Evolutionary conservation across 2,888 invertebrate genomes (phyloP).

Genomic region (Limnephilus lunatus): DNA sequence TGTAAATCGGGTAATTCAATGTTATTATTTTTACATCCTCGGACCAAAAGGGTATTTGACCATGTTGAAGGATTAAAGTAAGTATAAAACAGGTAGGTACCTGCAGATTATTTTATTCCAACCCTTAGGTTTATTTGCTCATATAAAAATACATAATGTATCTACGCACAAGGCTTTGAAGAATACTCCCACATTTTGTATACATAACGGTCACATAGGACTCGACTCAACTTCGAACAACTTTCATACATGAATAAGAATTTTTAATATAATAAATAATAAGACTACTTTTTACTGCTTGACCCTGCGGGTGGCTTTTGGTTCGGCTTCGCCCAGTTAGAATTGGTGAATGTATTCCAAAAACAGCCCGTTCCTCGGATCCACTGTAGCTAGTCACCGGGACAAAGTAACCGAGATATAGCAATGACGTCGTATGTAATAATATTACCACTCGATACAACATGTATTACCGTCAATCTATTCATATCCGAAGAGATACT

Average conservation of each 20-base stretch:
- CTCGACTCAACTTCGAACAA: not conserved
- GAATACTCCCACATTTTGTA: not conserved
- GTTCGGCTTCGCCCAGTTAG: too few relatives aligned
- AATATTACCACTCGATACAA: too few relatives aligned
- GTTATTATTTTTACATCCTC: conserved; percentile 38
- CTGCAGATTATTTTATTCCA: not conserved
- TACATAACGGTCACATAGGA: not conserved
- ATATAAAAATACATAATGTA: not conserved
- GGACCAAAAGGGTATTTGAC: not conserved
- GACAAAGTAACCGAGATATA: too few relatives aligned
- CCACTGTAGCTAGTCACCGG: too few relatives aligned
- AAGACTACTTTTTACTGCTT: too few relatives aligned
- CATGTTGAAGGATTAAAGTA: not conserved
- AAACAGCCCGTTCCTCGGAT: too few relatives aligned
- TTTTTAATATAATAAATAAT: not conserved
- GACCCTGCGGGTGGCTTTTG: too few relatives aligned
- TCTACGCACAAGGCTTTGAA: not conserved
- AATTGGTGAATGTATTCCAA: too few relatives aligned
- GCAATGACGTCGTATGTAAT: too few relatives aligned
- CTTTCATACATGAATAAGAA: not conserved
- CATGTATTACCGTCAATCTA: too few relatives aligned
- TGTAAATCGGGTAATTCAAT: conserved; percentile 15
- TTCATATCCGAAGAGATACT: too few relatives aligned
- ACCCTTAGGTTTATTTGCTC: not conserved
- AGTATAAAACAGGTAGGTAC: not conserved